Evolutionary conservation across 2,113 vertebrate species (phyloP), one percentile per base, ranked within the genome.

Genomic region (Rhinichthys klamathensis): DNA sequence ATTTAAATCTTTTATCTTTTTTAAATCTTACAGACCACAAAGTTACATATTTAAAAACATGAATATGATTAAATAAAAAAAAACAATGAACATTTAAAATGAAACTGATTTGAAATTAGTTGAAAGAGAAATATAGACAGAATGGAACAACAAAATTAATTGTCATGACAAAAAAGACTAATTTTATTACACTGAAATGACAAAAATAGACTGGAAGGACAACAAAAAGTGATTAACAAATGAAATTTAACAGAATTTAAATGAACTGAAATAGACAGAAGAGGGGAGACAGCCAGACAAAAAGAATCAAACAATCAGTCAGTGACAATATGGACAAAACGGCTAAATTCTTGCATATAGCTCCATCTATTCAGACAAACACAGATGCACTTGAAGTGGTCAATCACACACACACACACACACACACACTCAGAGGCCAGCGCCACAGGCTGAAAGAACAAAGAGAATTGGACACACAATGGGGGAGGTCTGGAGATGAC

Each of bases 391-490:
- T 82, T 63, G 60, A 86, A 65, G 60, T 60, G 58, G 44, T 83
- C 84, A 78, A 61, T 73, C 87, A 35, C 80, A 83, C 80, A 87
- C 83, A 82, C 70, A 86, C 84, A 73, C 65, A 86, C 79, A 85
- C 61, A 78, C 80, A 63, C 69, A 76, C n/a, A 82, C 78, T 51
- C 80, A 65, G 2, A 72, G 18, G 9, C 11, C 46, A 76, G 6
- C 12, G 8, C 49, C 51, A 80, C 44, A 80, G 82, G 67, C 82
- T 65, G 51, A 85, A 83, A 85, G 79, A 87, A 89, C 85, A 87
- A 83, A 85, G 83, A 83, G 46, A 87, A 80, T 70, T 86, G 82
- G 80, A 83, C 76, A 60, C 78, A 83, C 88, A 87, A 80, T 83
- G 73, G 88, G 73, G 81, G 82, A 69, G 76, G 82, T 79, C 44